Evolutionary conservation across 2,888 invertebrate species (phyloP).

Genomic region (Volucella inanis): DNA sequence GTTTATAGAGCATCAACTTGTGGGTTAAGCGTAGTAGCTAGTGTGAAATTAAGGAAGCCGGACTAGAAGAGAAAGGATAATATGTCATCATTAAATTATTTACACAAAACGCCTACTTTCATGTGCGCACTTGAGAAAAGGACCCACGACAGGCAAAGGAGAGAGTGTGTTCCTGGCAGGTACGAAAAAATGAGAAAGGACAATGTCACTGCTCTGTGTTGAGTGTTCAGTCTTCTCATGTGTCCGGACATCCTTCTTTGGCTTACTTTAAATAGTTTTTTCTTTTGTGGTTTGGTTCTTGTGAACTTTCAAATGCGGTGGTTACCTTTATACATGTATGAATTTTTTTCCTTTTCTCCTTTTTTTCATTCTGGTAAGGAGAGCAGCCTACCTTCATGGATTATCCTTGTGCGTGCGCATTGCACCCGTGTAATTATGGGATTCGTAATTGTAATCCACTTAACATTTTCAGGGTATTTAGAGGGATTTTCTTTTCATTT

Average conservation of each 20-base stretch:
- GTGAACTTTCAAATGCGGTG: constrained; percentile 52
- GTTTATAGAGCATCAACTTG: constrained; percentile 55
- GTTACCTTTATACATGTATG: constrained; percentile 41
- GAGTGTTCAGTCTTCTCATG: constrained; percentile 56
- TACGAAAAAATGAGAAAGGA: constrained; percentile 48
- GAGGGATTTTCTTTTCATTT: constrained; percentile 20
- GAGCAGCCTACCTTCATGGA: constrained; percentile 40
- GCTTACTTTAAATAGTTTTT: constrained; percentile 43
- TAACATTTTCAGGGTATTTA: constrained; percentile 55
- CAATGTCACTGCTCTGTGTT: constrained; percentile 11
- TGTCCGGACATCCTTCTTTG: constrained; percentile 71
- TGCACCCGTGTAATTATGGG: constrained; percentile 60
- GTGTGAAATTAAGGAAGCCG: constrained; percentile 62
- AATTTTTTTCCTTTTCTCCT: constrained; percentile 5
- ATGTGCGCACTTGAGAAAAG: constrained; percentile 54
- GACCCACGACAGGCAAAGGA: not conserved
- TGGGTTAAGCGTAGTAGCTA: constrained; percentile 35
- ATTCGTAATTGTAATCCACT: constrained; percentile 71
- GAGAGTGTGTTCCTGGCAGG: constrained; percentile 38
- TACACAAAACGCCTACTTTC: constrained; percentile 73
- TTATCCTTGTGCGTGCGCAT: constrained; percentile 46
- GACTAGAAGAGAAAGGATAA: constrained; percentile 57
- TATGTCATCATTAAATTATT: constrained; percentile 73
- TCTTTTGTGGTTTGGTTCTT: constrained; percentile 37
- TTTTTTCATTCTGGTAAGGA: constrained; percentile 37